Evolutionary conservation across 2,888 invertebrate genomes (phyloP), one percentile per base, ranked within the genome.

Genomic region (Mythimna albipuncta): DNA sequence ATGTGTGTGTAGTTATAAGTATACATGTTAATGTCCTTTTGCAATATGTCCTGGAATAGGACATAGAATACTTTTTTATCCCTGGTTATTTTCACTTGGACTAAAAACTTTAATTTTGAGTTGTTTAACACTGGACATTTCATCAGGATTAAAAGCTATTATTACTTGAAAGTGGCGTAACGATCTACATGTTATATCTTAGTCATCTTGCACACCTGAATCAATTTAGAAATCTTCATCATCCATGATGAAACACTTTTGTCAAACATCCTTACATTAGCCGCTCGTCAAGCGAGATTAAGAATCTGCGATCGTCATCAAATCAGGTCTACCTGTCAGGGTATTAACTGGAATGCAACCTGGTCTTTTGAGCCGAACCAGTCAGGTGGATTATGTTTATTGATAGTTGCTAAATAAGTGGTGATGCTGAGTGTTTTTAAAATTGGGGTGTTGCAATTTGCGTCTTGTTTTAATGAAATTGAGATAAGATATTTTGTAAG

Each of bases 351-450:
- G 72, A 77, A 77, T 64, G 64, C n/a, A 67, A 67, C 66, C 75
- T 81, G 84, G 81, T 74, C 72, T 79, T 77, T 79, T 64, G 72
- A 74, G 72, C 41, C 71, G 74, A 81, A 78, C 85, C 80, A 76
- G 83, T 85, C 85, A 86, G 75, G 87, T 89, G 83, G 79, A 88
- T 86, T 86, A 85, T 86, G 84, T 76, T 76, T 73, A 74, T 67
- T 78, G 69, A 64, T 64, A 9, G 67, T 76, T 77, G 64, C 69
- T 72, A 65, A 74, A 76, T 77, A 64, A 21, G 11, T 47, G 19
- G 66, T 38, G 64, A 58, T 62, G 38, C 47, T 47, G 47, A 47
- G 44, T 71, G 52, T 52, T 50, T 58, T 52, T 57, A 4, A 32
- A 11, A 64, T 57, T 41, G 0, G 9, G 7, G 11, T 69, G 26